Base-by-base conservation (phyloP, 2,888 invertebrate species). In the Acronicta aceris region DNA sequence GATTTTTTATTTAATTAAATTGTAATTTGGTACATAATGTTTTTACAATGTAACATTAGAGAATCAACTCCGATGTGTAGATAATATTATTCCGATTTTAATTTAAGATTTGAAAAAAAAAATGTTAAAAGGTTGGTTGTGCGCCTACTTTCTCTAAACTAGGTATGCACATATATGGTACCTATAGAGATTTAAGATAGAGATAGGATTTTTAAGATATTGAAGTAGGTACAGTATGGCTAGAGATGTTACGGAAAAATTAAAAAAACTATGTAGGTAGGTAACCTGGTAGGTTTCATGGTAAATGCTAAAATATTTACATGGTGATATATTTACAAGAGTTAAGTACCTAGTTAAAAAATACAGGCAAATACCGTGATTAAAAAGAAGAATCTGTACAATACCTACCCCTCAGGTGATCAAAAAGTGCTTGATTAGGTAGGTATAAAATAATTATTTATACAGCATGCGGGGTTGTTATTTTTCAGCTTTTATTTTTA, bases 391-490 rank as follows among this genome's bases (percentile, higher is more conserved):
- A 10, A 27, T 27, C 1, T 2, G 5, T 10, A 30, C 8, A 30
- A 30, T 10, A 7, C n/a, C n/a, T n/a, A 30, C 30, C 10, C 10
- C 12, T 12, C 2, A 33, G 33, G 4, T 33, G 33, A 30, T 9
- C 0, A 63, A 62, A 60, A 58, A 56, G 43, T 48, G 42, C 1
- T 49, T 42, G 25, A 12, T 40, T 46, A 30, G 30, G 5, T 1
- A 27, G n/a, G 21, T 21, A 10, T 30, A 30, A 7, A 30, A 30
- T 30, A 30, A 9, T 3, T 27, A 30, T 9, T 38, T 76, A 81
- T 83, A 83, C 81, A 84, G 56, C 84, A 83, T 83, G 84, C 84
- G 67, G 45, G 57, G 21, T 72, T 64, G 71, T 76, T 78, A 78
- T 62, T 38, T 36, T 45, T 58, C 46, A 70, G 65, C 30, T 54